phyloP scores from a whole-genome alignment of 2,797 vertebrate genomes.

The Helarctos malayanus region DNA sequence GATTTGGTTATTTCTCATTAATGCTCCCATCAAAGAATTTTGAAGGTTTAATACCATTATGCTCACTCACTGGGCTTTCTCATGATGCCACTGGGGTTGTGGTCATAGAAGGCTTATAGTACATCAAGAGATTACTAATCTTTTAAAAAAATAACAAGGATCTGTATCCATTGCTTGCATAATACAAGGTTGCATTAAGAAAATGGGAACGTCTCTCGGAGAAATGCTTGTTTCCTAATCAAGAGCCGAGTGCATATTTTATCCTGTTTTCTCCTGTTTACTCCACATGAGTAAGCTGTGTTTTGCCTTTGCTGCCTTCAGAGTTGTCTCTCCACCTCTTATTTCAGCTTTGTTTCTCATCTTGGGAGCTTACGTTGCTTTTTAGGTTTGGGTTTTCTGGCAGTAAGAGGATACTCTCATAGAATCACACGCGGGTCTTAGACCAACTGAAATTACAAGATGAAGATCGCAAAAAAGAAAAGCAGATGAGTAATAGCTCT shows the following conservation, averaged over 20 bases:
- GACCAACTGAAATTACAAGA: constrained; percentile 6
- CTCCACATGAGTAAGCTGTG: not conserved
- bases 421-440: not conserved
- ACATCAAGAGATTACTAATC: constrained; percentile 61
- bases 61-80: constrained; percentile 52
- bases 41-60: constrained; percentile 29
- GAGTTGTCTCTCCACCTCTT: not conserved
- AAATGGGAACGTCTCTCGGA: not conserved
- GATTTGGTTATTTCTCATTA: constrained; percentile 70
- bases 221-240: constrained; percentile 22
- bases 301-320: constrained; percentile 20
- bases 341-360: constrained; percentile 30
- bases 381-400: constrained; percentile 34
- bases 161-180: constrained; percentile 15
- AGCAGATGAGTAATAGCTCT: constrained; percentile 28
- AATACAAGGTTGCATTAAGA: constrained; percentile 51
- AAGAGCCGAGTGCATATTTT: constrained; percentile 36
- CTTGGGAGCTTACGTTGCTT: not conserved
- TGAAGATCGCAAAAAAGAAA: constrained; percentile 48
- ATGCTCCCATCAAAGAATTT: constrained; percentile 38
- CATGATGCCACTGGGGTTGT: not conserved
- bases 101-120: not conserved
- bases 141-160: constrained; percentile 40
- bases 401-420: not conserved
- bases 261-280: constrained; percentile 6